Percentiles rank a stretch among this genome's conserved stretches.
These are phyloP conservation scores for Anableps anableps DNA, from an alignment of 2,797 vertebrate species.

Conservation along the genomic window DNA sequence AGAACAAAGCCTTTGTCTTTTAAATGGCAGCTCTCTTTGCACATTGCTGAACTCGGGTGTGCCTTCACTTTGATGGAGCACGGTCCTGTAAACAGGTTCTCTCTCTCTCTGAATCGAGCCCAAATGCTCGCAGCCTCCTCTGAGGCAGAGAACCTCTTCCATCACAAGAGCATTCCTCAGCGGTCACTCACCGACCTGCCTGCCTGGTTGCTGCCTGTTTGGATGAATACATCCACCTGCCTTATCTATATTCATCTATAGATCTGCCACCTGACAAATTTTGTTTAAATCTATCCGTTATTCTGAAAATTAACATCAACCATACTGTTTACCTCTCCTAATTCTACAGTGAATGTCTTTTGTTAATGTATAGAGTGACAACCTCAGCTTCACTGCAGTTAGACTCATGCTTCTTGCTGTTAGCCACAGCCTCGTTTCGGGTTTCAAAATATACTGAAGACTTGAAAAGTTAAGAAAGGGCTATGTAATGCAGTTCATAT, in stretches of 20 bases:
- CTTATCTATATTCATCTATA: conserved; percentile 11
- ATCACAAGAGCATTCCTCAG: conserved; percentile 68
- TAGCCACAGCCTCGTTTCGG: neutral
- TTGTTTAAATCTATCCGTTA: conserved; percentile 17
- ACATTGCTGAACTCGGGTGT: conserved; percentile 13
- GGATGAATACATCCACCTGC: conserved; percentile 37
- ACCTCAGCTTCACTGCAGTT: neutral
- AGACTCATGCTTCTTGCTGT: neutral
- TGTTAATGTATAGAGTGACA: neutral
- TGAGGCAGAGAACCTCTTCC: conserved; percentile 38
- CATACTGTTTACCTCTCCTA: neutral
- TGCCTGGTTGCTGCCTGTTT: conserved; percentile 22
- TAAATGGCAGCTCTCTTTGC: neutral
- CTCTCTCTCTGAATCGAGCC: conserved; percentile 33
- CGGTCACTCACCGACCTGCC: conserved; percentile 62
- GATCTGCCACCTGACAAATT: conserved; percentile 24
- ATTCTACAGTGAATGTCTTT: conserved; percentile 15
- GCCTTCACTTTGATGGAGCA: conserved; percentile 29
- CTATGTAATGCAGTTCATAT: too few species aligned
- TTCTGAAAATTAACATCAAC: conserved; percentile 5
- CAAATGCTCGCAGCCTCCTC: neutral
- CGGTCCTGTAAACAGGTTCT: conserved; percentile 65
- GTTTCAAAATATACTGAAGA: neutral
- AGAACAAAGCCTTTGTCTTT: conserved; percentile 17
- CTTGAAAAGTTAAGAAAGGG: neutral